Percentiles rank a stretch among this genome's conserved stretches.
Conservation (phyloP, 2,797 vertebrate species). For the Gallirallus australis region DNA sequence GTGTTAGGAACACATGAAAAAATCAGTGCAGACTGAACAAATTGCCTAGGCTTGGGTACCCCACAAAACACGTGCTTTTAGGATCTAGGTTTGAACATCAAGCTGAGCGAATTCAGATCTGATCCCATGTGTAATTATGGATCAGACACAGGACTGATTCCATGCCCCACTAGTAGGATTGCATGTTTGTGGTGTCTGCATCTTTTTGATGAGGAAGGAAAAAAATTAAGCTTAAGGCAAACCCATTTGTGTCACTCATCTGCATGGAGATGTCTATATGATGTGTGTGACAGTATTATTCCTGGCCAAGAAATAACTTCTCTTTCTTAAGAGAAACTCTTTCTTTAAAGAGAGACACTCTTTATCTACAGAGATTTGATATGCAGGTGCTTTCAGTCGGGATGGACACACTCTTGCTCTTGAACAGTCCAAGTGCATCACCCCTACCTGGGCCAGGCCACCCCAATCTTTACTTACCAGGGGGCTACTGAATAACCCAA, state of each 20-base stretch:
- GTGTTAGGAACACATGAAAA: slow-evolving; percentile 7
- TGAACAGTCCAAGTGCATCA: background rate
- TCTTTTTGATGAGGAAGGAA: background rate
- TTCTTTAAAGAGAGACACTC: background rate
- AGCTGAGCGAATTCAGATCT: slow-evolving; percentile 41
- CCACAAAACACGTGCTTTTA: slow-evolving; percentile 20
- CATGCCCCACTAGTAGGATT: background rate
- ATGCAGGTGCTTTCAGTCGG: background rate
- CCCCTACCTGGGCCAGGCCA: background rate
- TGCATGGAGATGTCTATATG: background rate
- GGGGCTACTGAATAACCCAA: slow-evolving; percentile 30
- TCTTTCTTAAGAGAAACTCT: background rate
- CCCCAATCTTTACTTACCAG: background rate
- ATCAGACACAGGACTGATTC: background rate
- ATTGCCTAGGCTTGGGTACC: background rate
- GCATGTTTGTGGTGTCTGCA: background rate
- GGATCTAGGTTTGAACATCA: slow-evolving; percentile 20
- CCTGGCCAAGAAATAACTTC: background rate
- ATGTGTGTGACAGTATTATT: background rate
- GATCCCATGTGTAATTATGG: background rate
- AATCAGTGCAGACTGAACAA: background rate
- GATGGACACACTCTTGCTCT: background rate
- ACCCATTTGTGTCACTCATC: background rate
- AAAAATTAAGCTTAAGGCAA: background rate
- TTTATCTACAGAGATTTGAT: background rate